Evolutionary conservation across 2,113 vertebrate species (phyloP).

Genomic region (Corvus cornix): DNA sequence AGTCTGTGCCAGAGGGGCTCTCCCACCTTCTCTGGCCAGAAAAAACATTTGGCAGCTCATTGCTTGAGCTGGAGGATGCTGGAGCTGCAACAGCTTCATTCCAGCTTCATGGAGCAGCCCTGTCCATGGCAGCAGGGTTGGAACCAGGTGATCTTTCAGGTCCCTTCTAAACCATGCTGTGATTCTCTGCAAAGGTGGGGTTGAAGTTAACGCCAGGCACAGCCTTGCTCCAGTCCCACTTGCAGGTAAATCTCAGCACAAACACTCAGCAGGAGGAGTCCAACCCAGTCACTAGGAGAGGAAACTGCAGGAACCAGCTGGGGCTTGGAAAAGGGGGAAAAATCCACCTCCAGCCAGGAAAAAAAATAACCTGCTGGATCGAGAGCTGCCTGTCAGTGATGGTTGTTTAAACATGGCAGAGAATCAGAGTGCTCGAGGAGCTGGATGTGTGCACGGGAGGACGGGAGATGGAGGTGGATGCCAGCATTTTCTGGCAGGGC

Average conservation of each 20-base stretch:
- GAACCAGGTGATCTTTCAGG: not conserved
- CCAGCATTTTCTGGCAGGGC: conserved; percentile 20
- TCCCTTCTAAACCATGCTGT: not conserved
- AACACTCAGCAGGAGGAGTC: not conserved
- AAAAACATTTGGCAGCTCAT: not conserved
- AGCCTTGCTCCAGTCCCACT: not conserved
- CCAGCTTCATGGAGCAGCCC: not conserved
- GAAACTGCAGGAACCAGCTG: not conserved
- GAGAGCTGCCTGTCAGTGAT: not conserved
- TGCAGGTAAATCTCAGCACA: not conserved
- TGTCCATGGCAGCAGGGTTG: not conserved
- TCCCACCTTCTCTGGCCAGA: not conserved
- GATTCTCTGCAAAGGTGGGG: not conserved
- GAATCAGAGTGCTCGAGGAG: not conserved
- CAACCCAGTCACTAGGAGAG: not conserved
- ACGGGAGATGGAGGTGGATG: not conserved
- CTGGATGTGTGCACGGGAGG: not conserved
- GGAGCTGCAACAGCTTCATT: not conserved
- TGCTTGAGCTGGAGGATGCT: not conserved
- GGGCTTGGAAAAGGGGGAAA: not conserved
- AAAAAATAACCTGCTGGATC: not conserved
- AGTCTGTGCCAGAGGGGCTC: not conserved
- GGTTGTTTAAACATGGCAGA: not conserved
- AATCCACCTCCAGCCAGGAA: not conserved
- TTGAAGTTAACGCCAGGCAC: not conserved